Evolutionary conservation across 2,888 invertebrate species (phyloP), one percentile per base, ranked within the genome.

Genomic region (Xestia xanthographa): DNA sequence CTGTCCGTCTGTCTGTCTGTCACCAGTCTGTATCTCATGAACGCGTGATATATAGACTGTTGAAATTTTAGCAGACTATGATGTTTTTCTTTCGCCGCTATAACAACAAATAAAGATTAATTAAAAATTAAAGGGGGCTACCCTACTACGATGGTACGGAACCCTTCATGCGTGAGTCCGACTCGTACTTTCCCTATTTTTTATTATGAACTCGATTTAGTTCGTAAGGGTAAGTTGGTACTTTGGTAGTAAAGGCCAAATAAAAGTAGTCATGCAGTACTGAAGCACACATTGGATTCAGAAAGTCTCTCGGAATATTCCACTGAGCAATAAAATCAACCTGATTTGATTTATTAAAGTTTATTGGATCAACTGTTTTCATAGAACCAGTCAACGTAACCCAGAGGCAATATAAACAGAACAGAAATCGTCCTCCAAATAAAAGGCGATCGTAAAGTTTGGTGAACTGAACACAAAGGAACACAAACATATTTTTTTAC

Each of bases 401-500:
- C 29, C 17, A 56, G 48, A 82, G 34, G 43, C 26, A 50, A 75
- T 65, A 75, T 8, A 56, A 50, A 63, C 14, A 48, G 50, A 50
- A 12, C 17, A 14, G 14, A 26, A 29, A 20, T 29, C 11, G 11
- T 65, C 82, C 20, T 50, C 17, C 14, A 58, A 43, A 66, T 76
- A 76, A 65, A 56, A 56, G 63, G 3, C 41, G 22, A 56, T 43
- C 56, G 63, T 74, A 63, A 53, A 81, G 48, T 65, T 80, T 26
- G 5, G 34, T 38, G 45, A 76, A n/a, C 50, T 43, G 45, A 73
- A 80, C n/a, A 62, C 38, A 80, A 74, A 80, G 34, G 45, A 73
- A 80, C n/a, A 62, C 38, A 80, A 74, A 80, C 60, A 79, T 70
- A 48, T 72, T 72, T 71, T 67, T 75, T 65, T 63, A 53, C 65